These are phyloP conservation scores for Plectus sambesii DNA, from an alignment of 1,140 invertebrate species.

Conservation along the genomic window DNA sequence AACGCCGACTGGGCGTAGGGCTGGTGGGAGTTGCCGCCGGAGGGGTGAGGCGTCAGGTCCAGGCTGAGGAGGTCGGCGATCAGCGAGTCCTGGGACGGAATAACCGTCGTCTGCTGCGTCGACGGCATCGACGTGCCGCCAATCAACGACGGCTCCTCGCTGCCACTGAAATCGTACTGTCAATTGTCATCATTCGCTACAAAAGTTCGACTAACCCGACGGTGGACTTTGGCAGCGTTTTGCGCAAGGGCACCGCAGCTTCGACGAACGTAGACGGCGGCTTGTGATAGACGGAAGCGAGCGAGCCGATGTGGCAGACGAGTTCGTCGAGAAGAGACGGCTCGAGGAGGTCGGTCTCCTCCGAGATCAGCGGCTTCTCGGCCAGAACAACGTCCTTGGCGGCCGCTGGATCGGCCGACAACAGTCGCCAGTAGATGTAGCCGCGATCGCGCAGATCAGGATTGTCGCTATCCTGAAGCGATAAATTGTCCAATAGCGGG, in stretches of 20 bases:
- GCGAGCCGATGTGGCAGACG: slow-evolving; percentile 94
- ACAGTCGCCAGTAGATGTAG: slow-evolving; percentile 96
- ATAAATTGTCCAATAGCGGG: background rate
- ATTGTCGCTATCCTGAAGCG: slow-evolving; percentile 78
- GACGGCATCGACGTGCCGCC: slow-evolving; percentile 44
- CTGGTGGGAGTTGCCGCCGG: slow-evolving; percentile 30
- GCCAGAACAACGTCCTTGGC: slow-evolving; percentile 95
- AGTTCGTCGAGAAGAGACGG: slow-evolving; percentile 94
- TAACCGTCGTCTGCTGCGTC: slow-evolving; percentile 59
- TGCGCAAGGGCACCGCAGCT: slow-evolving; percentile 49
- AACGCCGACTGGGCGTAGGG: slow-evolving; percentile 45
- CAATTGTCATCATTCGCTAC: slow-evolving; percentile 3
- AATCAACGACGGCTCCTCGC: slow-evolving; percentile 7
- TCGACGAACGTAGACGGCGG: slow-evolving; percentile 97
- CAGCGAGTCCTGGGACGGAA: slow-evolving; percentile 76
- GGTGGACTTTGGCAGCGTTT: slow-evolving; percentile 35
- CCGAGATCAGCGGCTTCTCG: slow-evolving; percentile 96
- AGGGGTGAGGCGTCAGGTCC: slow-evolving; percentile 53
- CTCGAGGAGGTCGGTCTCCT: slow-evolving; percentile 96
- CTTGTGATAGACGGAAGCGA: slow-evolving; percentile 98
- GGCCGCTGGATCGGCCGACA: slow-evolving; percentile 94
- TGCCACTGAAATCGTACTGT: slow-evolving; percentile 17
- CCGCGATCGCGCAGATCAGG: slow-evolving; percentile 94
- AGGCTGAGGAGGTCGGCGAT: slow-evolving; percentile 92
- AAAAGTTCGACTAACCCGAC: background rate